Evolutionary conservation across 2,113 vertebrate species (phyloP), one percentile per base, ranked within the genome.

Genomic region (Sclerurus mexicanus): DNA sequence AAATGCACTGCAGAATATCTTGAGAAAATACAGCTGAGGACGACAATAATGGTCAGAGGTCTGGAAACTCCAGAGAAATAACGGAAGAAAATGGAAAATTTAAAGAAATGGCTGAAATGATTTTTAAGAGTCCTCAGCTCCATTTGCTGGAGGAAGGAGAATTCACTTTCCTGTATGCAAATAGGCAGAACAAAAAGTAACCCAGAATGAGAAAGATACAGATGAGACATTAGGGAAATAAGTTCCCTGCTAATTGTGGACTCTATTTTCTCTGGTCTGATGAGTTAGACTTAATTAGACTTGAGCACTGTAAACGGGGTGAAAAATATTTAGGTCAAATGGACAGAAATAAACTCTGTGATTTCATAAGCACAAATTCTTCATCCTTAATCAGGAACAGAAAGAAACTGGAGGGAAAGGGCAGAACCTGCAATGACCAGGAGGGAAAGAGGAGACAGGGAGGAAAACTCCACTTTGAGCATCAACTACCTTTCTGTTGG

Each of bases 401-500:
- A 66, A 84, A 52, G 8, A 33, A 67, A 27, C 8, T 49, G 24
- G 21, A 47, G 21, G n/a, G 25, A 63, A 31, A 19, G 16, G 44
- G 30, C 2, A 33, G 12, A 44, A 59, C 53, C 7, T 22, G 12
- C 28, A n/a, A 24, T 28, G 30, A 47, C 37, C 28, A 50, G 13
- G 10, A 85, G 19, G 19, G 3, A 60, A 73, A 52, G 20, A 80
- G 12, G 33, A 55, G 44, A 50, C 9, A 49, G n/a, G 30, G 30
- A 37, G 22, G 31, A 25, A 42, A 92, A 64, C 5, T 44, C 9
- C 17, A 10, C 19, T 33, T 39, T 3, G 1, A 46, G 20, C 39
- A 30, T 0, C 53, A 4, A 15, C 13, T 28, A 52, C 4, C 14
- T 42, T 50, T 39, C 30, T 62, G 27, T 4, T 59, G 8, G 14